Conservation (phyloP, 30 jellyfish, hydroid and myxozoan genomes). For the Euphysa ruthae region DNA sequence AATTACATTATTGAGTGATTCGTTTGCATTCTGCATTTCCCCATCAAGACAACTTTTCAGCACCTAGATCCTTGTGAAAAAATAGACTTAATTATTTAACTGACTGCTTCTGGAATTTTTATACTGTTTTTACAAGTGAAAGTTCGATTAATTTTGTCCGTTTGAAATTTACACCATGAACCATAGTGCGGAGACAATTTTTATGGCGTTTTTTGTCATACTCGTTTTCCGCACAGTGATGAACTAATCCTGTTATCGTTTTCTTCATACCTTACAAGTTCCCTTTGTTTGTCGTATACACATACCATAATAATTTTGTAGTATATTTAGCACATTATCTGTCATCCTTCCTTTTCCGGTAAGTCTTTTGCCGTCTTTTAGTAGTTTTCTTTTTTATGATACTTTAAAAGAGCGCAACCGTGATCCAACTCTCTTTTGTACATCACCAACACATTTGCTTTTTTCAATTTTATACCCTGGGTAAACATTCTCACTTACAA, state of each 20-base stretch:
- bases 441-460: too few relatives aligned
- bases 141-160: constrained; percentile 6
- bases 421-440: too few relatives aligned
- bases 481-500: too few relatives aligned
- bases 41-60: constrained; percentile 36
- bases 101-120: constrained; percentile 29
- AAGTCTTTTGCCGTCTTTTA: constrained; percentile 10
- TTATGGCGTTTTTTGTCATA: constrained; percentile 25
- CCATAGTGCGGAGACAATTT: constrained; percentile 25
- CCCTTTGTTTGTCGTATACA: constrained; percentile 32
- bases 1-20: constrained; percentile 31
- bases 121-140: constrained; percentile 19
- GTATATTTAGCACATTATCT: constrained; percentile 27
- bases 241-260: constrained; percentile 31
- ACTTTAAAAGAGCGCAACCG: too few relatives aligned
- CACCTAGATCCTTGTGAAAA: constrained; percentile 41
- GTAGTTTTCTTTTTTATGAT: constrained; percentile 25
- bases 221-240: constrained; percentile 24
- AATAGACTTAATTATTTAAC: constrained; percentile 20
- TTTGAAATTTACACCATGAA: constrained; percentile 42
- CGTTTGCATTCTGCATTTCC: constrained; percentile 39
- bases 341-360: constrained; percentile 36
- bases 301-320: constrained; percentile 38
- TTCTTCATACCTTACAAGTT: constrained; percentile 36
- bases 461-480: too few relatives aligned